phyloP scores from a whole-genome alignment of 2,888 invertebrate genomes.

The Hymenopus coronatus region DNA sequence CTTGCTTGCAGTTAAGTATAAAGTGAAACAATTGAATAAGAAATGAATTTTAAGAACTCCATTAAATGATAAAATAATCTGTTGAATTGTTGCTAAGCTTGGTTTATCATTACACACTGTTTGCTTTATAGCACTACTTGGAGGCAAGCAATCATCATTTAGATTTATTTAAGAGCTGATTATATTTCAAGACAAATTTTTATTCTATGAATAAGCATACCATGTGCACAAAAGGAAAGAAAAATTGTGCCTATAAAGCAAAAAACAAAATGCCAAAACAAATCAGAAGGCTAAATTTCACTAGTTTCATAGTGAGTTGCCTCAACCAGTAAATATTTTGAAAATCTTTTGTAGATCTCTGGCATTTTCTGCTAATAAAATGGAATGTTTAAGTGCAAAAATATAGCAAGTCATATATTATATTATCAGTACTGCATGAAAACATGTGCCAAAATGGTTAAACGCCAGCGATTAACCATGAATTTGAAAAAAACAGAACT shows the following conservation, averaged over 20 bases:
- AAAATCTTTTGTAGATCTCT: neutral
- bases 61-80: too few species aligned
- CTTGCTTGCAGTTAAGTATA: too few species aligned
- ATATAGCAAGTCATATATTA: neutral
- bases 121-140: too few species aligned
- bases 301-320: neutral
- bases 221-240: neutral
- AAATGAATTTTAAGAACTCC: too few species aligned
- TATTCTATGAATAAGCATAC: neutral
- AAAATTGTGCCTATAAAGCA: neutral
- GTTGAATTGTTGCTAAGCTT: too few species aligned
- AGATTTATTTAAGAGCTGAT: too few species aligned
- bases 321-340: neutral
- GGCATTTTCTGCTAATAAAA: neutral
- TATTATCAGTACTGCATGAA: neutral
- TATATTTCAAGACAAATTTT: neutral
- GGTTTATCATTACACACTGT: too few species aligned
- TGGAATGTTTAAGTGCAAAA: neutral
- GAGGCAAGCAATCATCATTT: too few species aligned
- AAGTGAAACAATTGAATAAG: too few species aligned
- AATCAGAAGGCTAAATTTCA: neutral
- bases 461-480: neutral
- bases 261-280: neutral
- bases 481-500: neutral
- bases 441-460: neutral